These are phyloP conservation scores for Anas bahamensis DNA, from an alignment of 2,797 vertebrate species.

Conservation along the genomic window DNA sequence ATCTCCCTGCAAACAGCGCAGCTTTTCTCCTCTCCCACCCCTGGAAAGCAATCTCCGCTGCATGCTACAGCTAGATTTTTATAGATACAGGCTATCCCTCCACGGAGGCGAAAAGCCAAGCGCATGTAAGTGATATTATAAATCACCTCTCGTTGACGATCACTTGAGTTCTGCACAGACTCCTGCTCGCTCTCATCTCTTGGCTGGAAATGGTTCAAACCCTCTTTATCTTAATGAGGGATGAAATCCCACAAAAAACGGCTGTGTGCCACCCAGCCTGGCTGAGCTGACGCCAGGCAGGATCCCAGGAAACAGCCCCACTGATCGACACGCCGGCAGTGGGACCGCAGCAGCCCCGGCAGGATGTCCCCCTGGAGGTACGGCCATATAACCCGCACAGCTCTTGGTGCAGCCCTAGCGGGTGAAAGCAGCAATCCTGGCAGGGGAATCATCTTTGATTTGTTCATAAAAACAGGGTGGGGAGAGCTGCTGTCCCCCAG, in stretches of 20 bases:
- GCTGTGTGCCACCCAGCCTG: neutral
- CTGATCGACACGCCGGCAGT: neutral
- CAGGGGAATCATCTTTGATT: neutral
- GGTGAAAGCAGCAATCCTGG: neutral
- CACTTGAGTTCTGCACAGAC: constrained; percentile 48
- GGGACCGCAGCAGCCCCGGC: fast-evolving
- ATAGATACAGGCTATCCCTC: constrained; percentile 49
- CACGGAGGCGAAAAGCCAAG: constrained; percentile 60
- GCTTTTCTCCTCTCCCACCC: neutral
- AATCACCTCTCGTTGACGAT: constrained; percentile 63
- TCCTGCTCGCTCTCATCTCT: constrained; percentile 34
- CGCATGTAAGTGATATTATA: constrained; percentile 63
- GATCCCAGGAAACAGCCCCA: neutral
- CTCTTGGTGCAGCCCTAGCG: neutral
- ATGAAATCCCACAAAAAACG: constrained; percentile 55
- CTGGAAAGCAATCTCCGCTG: neutral
- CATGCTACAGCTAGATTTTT: constrained; percentile 26
- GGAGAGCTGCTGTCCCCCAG: neutral
- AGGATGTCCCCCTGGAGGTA: neutral
- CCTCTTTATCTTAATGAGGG: constrained; percentile 70
- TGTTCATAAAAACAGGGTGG: fast-evolving
- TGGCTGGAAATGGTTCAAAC: constrained; percentile 65
- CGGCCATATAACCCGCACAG: neutral
- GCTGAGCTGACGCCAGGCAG: neutral
- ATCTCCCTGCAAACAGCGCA: neutral